Percentiles rank a stretch among this genome's conserved stretches.
phyloP scores from a whole-genome alignment of 92 coral and sea anemone species.

The Porites evermanni region DNA sequence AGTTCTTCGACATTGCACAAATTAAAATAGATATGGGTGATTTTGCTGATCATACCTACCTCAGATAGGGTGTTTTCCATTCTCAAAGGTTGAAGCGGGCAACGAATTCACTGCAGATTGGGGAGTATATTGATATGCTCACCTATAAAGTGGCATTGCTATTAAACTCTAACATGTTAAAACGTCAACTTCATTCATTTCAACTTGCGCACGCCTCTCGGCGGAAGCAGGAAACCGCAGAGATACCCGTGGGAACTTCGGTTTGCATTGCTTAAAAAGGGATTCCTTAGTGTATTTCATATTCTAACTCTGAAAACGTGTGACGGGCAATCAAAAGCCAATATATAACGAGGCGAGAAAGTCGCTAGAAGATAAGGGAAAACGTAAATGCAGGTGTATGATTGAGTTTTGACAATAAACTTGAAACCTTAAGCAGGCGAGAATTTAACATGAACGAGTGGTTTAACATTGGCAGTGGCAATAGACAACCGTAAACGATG shows the following conservation, averaged over 20 bases:
- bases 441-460: too few species aligned
- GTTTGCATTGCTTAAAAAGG: not conserved
- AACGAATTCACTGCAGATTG: not conserved
- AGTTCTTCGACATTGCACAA: not conserved
- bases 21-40: too few species aligned
- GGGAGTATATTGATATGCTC: not conserved
- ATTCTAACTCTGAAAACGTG: not conserved
- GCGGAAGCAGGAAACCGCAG: not conserved
- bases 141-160: not conserved
- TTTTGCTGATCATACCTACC: not conserved
- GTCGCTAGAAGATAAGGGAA: not conserved
- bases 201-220: not conserved
- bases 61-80: not conserved
- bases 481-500: too few species aligned
- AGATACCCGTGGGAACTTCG: conserved; percentile 13
- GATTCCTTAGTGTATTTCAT: not conserved
- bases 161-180: too few species aligned
- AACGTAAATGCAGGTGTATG: not conserved
- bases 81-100: not conserved
- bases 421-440: not conserved
- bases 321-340: conserved; percentile 27
- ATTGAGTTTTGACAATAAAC: not conserved
- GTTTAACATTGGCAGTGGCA: too few species aligned
- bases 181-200: not conserved
- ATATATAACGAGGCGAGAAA: conserved; percentile 15